Base-by-base conservation (phyloP, 2,797 vertebrate species). In the Mionectes olivaceus region DNA sequence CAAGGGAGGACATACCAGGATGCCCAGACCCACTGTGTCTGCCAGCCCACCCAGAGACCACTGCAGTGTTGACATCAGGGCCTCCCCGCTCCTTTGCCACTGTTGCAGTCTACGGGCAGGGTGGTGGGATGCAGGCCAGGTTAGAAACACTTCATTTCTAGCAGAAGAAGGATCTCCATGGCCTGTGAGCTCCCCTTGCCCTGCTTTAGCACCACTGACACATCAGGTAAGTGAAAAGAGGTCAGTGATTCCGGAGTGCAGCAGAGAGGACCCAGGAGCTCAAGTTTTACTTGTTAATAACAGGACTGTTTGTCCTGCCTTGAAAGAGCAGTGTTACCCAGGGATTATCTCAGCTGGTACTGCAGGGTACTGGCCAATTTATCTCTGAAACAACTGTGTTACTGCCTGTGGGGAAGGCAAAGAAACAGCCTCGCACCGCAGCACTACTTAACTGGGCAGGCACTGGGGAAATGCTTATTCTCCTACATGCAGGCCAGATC, bases 271-370 rank as follows among this genome's bases (percentile, higher is more conserved):
- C 92, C 81, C 89, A 93, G 65, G 92, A 96, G 91, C 74, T 94
- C 91, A 76, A 59, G 84, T 56, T 55, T 65, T 91, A 79, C 65
- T 47, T n/a, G 39, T 87, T 94, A 95, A 78, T 93, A 93, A 93
- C 84, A 91, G 60, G 76, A 92, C 79, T 89, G 83, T 87, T 95
- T 93, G 94, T 92, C 92, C 95, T 96, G 95, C 85, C 57, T 81
- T 88, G 95, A 92, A 95, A 96, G 89, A 0, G 2, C 17, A 87
- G 83, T 35, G 83, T 88, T 83, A 94, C 18, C 95, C 75, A 84
- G 94, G 93, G 89, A 96, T 80, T 91, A 89, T 67, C 69, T 81
- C 32, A 75, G 76, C 94, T 77, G 32, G 86, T 93, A 88, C 91
- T 92, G 89, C 79, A 56, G 63, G 47, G 76, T 80, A 94, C 39